phyloP scores from a whole-genome alignment of 2,888 invertebrate species.

The Dascillus cervinus region DNA sequence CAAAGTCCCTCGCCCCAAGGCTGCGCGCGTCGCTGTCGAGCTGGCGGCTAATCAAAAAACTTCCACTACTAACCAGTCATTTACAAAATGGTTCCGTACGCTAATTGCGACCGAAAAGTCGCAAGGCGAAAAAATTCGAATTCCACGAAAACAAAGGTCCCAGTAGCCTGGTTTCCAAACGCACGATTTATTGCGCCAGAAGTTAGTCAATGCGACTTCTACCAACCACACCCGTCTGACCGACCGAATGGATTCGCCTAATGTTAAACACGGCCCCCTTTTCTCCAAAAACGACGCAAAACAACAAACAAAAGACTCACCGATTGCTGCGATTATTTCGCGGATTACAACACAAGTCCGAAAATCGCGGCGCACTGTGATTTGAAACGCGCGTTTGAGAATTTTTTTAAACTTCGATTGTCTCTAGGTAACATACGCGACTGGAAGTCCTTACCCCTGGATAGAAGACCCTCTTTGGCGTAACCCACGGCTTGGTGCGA shows the following conservation, averaged over 20 bases:
- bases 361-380: conserved; percentile 1
- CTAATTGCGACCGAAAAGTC: no score
- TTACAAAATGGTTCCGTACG: conserved; percentile 32
- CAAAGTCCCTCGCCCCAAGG: conserved; percentile 18
- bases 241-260: conserved; percentile 34
- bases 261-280: conserved; percentile 30
- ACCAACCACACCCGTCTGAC: conserved; percentile 33
- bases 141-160: not conserved
- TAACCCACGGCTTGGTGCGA: conserved; percentile 15
- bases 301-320: conserved; percentile 1
- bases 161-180: not conserved
- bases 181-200: no score
- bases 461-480: conserved; percentile 19
- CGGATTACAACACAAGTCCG: not conserved
- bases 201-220: not conserved
- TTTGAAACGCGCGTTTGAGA: conserved; percentile 8
- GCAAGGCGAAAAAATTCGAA: no score
- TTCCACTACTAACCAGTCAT: conserved; percentile 19
- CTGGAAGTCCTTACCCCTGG: conserved; percentile 23
- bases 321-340: not conserved
- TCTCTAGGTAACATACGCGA: conserved; percentile 24
- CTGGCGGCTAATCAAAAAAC: conserved; percentile 31
- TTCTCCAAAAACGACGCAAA: conserved; percentile 22
- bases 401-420: conserved; percentile 22
- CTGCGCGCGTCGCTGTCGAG: conserved; percentile 16